A percentile compares a stretch with the other conserved stretches of the same genome.
These are phyloP conservation scores for Eurytemora carolleeae DNA, from an alignment of 1,140 invertebrate genomes.

Conservation along the genomic window DNA sequence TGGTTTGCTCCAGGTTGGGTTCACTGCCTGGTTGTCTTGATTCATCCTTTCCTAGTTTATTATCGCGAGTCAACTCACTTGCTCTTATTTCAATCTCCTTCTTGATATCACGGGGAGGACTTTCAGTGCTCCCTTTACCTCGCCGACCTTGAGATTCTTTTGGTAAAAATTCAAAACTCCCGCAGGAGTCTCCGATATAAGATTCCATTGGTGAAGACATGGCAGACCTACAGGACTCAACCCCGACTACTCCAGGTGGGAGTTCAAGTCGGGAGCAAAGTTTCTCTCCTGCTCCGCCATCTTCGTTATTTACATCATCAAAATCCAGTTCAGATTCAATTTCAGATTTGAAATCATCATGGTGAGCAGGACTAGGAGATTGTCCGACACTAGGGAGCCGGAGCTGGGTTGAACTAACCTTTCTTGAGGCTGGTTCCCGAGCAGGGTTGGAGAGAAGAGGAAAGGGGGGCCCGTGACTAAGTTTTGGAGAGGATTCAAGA, in stretches of 20 bases:
- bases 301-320: not conserved
- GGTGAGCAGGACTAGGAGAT: not conserved
- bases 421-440: not conserved
- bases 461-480: not conserved
- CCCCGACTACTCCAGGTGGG: conserved; percentile 2
- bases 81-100: not conserved
- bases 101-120: not conserved
- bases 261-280: not conserved
- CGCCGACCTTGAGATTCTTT: not conserved
- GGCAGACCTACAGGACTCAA: conserved; percentile 4
- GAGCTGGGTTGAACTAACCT: not conserved
- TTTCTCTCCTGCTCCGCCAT: not conserved
- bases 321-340: not conserved
- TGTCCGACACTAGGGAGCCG: conserved; percentile 2
- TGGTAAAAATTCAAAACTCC: conserved; percentile 38
- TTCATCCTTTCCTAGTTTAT: too few species aligned
- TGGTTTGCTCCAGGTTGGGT: not conserved
- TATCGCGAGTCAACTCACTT: not conserved
- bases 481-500: conserved; percentile 6
- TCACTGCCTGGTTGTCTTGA: not conserved
- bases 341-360: not conserved
- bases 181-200: conserved; percentile 37
- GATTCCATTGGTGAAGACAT: conserved; percentile 15
- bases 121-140: not conserved
- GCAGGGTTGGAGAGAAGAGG: not conserved